These are phyloP conservation scores for Sylvicola cinctus DNA, from an alignment of 2,888 invertebrate genomes.

Conservation along the genomic window DNA sequence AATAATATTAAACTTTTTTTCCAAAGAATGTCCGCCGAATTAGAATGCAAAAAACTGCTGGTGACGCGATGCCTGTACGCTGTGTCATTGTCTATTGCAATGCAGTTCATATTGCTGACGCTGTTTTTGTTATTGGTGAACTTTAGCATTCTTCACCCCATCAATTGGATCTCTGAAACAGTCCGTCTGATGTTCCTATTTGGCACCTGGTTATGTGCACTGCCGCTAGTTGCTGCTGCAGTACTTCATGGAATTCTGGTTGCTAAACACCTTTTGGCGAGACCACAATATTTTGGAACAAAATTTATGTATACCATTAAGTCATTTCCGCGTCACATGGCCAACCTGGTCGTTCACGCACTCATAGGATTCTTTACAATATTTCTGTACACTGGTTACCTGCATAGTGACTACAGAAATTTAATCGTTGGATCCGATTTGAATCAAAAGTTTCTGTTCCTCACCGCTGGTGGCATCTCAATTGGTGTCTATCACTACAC, in stretches of 20 bases:
- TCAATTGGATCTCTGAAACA: slow-evolving; percentile 40
- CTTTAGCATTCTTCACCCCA: slow-evolving; percentile 38
- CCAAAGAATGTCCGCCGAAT: slow-evolving; percentile 5
- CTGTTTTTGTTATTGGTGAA: slow-evolving; percentile 35
- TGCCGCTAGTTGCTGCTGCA: slow-evolving; percentile 39
- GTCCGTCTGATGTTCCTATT: slow-evolving; percentile 29
- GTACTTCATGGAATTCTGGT: slow-evolving; percentile 51
- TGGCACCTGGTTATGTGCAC: slow-evolving; percentile 40
- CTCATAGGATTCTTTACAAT: slow-evolving; percentile 43
- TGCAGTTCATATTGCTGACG: slow-evolving; percentile 31
- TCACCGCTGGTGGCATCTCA: slow-evolving; percentile 46
- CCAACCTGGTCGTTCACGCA: slow-evolving; percentile 29
- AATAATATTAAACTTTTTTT: no score
- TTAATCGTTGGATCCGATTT: slow-evolving; percentile 11
- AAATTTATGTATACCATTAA: slow-evolving; percentile 43
- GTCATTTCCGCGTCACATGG: slow-evolving; percentile 37
- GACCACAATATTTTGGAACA: slow-evolving; percentile 37
- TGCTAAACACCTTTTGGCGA: slow-evolving; percentile 43
- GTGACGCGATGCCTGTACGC: slow-evolving; percentile 24
- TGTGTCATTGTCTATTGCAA: slow-evolving; percentile 34
- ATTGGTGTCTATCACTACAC: slow-evolving; percentile 34
- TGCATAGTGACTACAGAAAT: slow-evolving; percentile 34
- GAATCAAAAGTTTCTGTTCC: slow-evolving; percentile 42
- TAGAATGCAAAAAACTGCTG: slow-evolving; percentile 17
- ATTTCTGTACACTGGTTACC: slow-evolving; percentile 45